These are phyloP conservation scores for Eubasilissa splendida DNA, from an alignment of 2,888 invertebrate genomes.

Conservation along the genomic window DNA sequence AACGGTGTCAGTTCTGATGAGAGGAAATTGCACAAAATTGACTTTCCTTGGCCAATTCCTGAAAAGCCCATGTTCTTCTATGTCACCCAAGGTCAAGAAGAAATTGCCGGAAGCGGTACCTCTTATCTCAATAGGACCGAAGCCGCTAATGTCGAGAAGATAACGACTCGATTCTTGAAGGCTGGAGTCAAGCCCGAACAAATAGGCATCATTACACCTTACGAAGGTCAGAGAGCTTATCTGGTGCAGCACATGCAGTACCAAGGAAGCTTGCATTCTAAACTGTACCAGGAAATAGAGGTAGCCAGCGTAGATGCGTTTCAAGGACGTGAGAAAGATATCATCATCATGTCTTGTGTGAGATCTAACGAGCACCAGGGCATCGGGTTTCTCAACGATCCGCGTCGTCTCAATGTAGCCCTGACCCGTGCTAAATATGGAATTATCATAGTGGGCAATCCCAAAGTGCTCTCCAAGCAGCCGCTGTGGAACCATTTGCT, in stretches of 20 bases:
- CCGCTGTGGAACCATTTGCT: conserved; percentile 98
- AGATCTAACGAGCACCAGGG: conserved; percentile 99
- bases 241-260: conserved; percentile 99
- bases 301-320: conserved; percentile 99
- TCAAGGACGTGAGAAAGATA: conserved; percentile 98
- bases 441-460: conserved; percentile 98
- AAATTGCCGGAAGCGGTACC: conserved; percentile 98
- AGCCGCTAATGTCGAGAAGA: conserved; percentile 98
- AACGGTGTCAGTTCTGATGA: conserved; percentile 99
- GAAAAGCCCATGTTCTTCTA: conserved; percentile 99
- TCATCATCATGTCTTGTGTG: conserved; percentile 99
- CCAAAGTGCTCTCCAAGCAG: conserved; percentile 98
- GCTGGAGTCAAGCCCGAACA: conserved; percentile 98
- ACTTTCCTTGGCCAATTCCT: conserved; percentile 97
- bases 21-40: conserved; percentile 88
- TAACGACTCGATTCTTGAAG: conserved; percentile 94
- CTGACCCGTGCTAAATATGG: conserved; percentile 98
- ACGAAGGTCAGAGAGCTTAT: conserved; percentile 98
- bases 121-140: conserved; percentile 99
- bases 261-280: conserved; percentile 96
- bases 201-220: conserved; percentile 99
- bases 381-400: conserved; percentile 98
- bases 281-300: conserved; percentile 98
- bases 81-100: conserved; percentile 98
- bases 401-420: conserved; percentile 97